Conservation (phyloP, 2,113 vertebrate genomes). For the Melanocharis versteri region DNA sequence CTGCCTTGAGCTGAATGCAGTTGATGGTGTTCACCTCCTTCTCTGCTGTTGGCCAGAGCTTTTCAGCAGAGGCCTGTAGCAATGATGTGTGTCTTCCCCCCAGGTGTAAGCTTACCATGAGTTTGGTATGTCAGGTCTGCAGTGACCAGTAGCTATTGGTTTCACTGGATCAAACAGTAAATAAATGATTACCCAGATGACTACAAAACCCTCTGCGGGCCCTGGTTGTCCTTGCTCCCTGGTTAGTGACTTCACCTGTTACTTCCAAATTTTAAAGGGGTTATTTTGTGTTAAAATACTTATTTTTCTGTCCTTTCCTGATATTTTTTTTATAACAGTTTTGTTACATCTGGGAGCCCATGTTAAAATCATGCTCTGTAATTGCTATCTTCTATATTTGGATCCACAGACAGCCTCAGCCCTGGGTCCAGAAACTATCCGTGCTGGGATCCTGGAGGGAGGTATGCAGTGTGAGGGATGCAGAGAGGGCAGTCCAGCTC, state of each 20-base stretch:
- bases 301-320: background rate
- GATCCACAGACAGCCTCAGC: background rate
- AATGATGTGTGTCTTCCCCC: background rate
- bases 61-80: background rate
- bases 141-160: background rate
- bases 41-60: background rate
- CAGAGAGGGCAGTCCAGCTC: background rate
- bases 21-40: background rate
- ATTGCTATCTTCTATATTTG: fast-evolving
- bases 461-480: fast-evolving
- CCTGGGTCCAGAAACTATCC: background rate
- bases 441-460: background rate
- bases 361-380: background rate
- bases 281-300: background rate
- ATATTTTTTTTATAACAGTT: background rate
- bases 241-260: background rate
- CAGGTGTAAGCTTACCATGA: background rate
- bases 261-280: background rate
- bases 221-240: background rate
- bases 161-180: background rate
- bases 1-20: background rate
- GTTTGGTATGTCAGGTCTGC: background rate
- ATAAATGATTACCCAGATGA: background rate
- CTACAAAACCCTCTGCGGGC: background rate
- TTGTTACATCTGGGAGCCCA: background rate